A percentile compares a stretch with the other conserved stretches of the same genome.
Conservation (phyloP, 2,888 invertebrate genomes). For the Charanyca ferruginea region DNA sequence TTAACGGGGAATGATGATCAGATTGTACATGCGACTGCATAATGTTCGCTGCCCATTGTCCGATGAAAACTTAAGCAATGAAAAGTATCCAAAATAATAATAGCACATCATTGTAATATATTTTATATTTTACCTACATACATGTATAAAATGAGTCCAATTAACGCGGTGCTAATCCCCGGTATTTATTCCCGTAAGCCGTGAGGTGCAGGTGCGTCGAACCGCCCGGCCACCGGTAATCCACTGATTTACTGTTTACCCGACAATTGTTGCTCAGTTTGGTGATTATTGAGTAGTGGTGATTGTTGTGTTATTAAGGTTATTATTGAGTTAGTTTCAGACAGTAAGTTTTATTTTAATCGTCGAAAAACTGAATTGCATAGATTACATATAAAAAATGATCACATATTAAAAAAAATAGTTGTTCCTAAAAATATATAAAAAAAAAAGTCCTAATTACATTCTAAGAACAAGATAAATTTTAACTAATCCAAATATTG, state of each 20-base stretch:
- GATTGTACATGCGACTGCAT: too few species aligned
- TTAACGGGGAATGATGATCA: too few species aligned
- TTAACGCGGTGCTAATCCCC: constrained; percentile 65
- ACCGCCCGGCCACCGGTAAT: constrained; percentile 58
- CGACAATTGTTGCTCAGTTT: constrained; percentile 48
- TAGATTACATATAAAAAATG: too few species aligned
- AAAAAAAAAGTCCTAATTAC: too few species aligned
- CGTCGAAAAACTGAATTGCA: too few species aligned
- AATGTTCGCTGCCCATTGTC: too few species aligned
- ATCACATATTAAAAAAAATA: too few species aligned
- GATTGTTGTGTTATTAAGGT: constrained; percentile 7
- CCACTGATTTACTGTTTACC: constrained; percentile 56
- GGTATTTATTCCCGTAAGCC: constrained; percentile 64
- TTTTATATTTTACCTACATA: constrained; percentile 20
- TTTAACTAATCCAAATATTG: constrained; percentile 10
- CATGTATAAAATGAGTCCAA: constrained; percentile 55
- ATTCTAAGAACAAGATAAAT: not conserved
- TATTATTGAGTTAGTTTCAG: not conserved
- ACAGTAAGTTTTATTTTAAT: too few species aligned
- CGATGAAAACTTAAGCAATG: not conserved
- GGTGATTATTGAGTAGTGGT: constrained; percentile 43
- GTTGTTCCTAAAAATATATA: too few species aligned
- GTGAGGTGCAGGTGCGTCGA: constrained; percentile 64
- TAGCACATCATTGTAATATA: not conserved
- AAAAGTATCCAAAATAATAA: not conserved